Percentiles rank a stretch among this genome's conserved stretches.
Evolutionary conservation across 2,113 vertebrate species (phyloP).

Genomic region (Manacus vitellinus): DNA sequence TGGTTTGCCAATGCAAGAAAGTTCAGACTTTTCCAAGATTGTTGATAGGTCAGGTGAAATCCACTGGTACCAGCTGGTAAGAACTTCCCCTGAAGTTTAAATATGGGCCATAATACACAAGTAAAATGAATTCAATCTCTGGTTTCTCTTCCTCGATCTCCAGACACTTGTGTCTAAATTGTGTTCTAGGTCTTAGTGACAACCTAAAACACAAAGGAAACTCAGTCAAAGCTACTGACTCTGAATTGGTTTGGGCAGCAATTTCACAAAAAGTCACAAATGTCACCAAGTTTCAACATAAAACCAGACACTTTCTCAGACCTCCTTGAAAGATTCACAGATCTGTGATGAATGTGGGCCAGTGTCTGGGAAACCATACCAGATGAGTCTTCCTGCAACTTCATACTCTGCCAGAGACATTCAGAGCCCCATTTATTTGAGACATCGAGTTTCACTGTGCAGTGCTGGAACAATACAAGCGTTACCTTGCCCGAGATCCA

Average conservation of each 20-base stretch:
- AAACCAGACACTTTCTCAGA: slow-evolving; percentile 5
- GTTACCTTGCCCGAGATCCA: background rate
- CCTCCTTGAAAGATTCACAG: background rate
- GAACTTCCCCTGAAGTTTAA: background rate
- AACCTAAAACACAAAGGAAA: slow-evolving; percentile 38
- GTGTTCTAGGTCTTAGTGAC: background rate
- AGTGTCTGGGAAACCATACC: background rate
- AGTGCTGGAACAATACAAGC: background rate
- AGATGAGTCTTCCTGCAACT: background rate
- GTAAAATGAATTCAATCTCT: background rate
- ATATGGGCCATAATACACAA: background rate
- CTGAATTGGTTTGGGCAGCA: slow-evolving; percentile 9
- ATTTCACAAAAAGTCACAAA: background rate
- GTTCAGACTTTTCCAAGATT: background rate
- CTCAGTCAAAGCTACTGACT: background rate
- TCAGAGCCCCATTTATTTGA: background rate
- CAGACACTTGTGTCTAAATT: background rate
- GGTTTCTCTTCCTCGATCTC: background rate
- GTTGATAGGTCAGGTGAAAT: background rate
- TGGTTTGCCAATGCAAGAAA: background rate
- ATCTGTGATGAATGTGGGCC: background rate
- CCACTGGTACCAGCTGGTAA: background rate
- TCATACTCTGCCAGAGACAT: background rate
- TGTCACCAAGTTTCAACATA: slow-evolving; percentile 8
- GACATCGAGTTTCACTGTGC: background rate